Evolutionary conservation across 1,140 invertebrate genomes (phyloP), one percentile per base, ranked within the genome.

Genomic region (Calephelis virginiensis): DNA sequence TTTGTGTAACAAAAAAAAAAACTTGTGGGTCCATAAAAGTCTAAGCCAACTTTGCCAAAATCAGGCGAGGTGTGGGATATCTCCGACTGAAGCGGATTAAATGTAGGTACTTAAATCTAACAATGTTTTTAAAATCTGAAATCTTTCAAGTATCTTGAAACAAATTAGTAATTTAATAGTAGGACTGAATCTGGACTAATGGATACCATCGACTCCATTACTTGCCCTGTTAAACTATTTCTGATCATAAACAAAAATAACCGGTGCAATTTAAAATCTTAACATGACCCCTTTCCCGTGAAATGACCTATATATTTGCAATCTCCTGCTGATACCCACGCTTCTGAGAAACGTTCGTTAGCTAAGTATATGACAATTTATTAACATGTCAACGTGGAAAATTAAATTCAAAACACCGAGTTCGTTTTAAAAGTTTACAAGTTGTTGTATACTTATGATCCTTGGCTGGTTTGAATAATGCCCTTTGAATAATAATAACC

Each of bases 281-380:
- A 60, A 56, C 73, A 68, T 78, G 73, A 75, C 75, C 38, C 63
- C 73, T 67, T 80, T 82, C 73, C 72, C 71, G 68, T 62, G 70
- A 79, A 74, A 67, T 74, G 85, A 79, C 84, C 84, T 77, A 86
- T 74, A 77, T 88, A 68, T 60, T 56, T 56, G 61, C 70, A 73
- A 64, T 69, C 63, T 68, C 67, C 64, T 62, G 72, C 72, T 68
- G 67, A 43, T 63, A 67, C 83, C 80, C 83, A 85, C 84, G 81
- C 78, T 86, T 86, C 86, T 82, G 69, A 70, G 84, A 89, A 89
- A 77, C 64, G 65, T 76, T 82, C 77, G 74, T 83, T 78, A 77
- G 78, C n/a, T n/a, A n/a, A n/a, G 63, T 64, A 69, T 78, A 81
- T 82, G 81, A 81, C 81, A 85, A 81, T 77, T 73, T 85, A 81